These are phyloP conservation scores for Brachyistius frenatus DNA, from an alignment of 2,113 vertebrate genomes.

Conservation along the genomic window DNA sequence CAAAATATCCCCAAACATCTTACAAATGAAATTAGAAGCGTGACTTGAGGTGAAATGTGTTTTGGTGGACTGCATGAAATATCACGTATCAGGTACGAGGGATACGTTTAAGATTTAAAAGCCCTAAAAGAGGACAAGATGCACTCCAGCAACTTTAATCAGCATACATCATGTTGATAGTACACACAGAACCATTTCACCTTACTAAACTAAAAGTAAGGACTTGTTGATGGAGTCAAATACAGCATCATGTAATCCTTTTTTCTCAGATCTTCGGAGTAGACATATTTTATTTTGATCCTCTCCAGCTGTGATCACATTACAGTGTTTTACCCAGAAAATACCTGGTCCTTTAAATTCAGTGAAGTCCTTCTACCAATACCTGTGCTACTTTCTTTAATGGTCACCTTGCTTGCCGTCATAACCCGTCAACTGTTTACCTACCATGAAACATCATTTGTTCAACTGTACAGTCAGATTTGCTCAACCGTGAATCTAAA, in stretches of 20 bases:
- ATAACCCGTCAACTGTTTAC: conserved; percentile 1
- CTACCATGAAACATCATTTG: neutral
- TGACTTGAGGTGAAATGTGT: conserved; percentile 6
- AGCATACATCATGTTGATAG: conserved; percentile 11
- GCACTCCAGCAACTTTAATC: neutral
- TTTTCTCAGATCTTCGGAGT: neutral
- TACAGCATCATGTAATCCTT: neutral
- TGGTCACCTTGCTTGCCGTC: neutral
- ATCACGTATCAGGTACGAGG: conserved; percentile 9
- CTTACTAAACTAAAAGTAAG: neutral
- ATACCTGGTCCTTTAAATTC: neutral
- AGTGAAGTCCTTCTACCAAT: conserved; percentile 9
- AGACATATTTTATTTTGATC: neutral
- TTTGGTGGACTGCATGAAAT: conserved; percentile 1
- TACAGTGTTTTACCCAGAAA: neutral
- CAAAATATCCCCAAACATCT: neutral
- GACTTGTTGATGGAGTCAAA: neutral
- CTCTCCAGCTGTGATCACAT: conserved; percentile 6
- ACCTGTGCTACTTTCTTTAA: conserved; percentile 23
- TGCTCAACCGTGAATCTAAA: neutral
- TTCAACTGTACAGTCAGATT: neutral
- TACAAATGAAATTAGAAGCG: conserved; percentile 3
- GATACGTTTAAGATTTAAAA: conserved; percentile 14
- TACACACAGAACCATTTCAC: neutral
- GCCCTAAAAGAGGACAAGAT: neutral